Evolutionary conservation across 2,113 vertebrate species (phyloP), one percentile per base, ranked within the genome.

Genomic region (Atherinomorus stipes): DNA sequence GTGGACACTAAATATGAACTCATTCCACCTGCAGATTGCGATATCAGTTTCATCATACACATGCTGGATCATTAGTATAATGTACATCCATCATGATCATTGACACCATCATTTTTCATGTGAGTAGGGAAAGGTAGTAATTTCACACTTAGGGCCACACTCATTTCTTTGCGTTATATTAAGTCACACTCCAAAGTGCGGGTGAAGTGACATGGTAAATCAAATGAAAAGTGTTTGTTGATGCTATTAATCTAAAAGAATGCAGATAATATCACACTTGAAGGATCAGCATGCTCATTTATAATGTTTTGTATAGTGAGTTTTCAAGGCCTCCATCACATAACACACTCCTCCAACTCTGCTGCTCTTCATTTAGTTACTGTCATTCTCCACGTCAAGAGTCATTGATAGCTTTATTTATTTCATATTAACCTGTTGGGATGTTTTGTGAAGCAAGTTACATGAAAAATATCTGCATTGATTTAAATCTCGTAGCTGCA

Each of bases 131-230:
- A 60, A 44, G 74, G 49, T 74, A 49, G 76, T 83, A 83, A 91
- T 91, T 93, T 90, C 87, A 91, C 88, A 88, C 78, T 83, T 28
- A 71, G 71, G 78, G 76, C 74, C 58, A 56, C 52, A 25, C 72
- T 80, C 66, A 61, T 76, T 84, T 40, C 71, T 78, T 81, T 65
- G 34, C 12, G 37, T 81, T 57, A 31, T 28, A 69, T 79, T 50
- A 50, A 89, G 81, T 81, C 72, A 4, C 65, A 51, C 63, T 65
- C 74, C 26, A 45, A 73, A 72, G 64, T 64, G 37, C 34, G 28
- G 88, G 80, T 71, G 80, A 87, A 86, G 69, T 45, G 71, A 81
- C 63, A 84, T 65, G 81, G 85, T 72, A 78, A 86, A 88, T 80
- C 59, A 75, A 87, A 76, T 70, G 44, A 53, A 76, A 78, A 69